Conservation (phyloP, 64 coral and sea anemone species). For the Dendrophyllia cribrosa region DNA sequence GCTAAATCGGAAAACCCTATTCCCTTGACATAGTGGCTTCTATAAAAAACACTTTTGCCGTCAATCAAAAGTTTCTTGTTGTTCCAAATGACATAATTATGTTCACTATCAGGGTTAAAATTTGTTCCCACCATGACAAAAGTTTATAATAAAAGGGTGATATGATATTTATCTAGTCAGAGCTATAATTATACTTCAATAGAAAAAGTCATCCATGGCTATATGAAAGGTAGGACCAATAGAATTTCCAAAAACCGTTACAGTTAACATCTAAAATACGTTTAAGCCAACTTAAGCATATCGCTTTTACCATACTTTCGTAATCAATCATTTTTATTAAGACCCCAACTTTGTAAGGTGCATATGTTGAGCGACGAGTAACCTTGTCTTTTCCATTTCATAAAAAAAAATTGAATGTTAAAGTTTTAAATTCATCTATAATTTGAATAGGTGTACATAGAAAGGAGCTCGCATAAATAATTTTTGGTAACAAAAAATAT, state of each 20-base stretch:
- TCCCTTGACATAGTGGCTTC: no score
- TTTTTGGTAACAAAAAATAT: not conserved
- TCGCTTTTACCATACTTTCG: not conserved
- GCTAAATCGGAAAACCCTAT: no score
- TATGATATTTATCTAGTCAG: not conserved
- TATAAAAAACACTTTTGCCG: not conserved
- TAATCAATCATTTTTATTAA: not conserved
- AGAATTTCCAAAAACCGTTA: not conserved
- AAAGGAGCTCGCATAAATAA: not conserved
- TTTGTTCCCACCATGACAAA: not conserved
- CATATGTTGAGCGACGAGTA: not conserved
- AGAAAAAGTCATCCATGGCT: not conserved
- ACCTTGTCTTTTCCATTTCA: not conserved
- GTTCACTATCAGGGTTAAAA: not conserved
- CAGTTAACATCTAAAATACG: not conserved
- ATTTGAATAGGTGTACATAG: not conserved
- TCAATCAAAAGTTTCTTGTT: not conserved
- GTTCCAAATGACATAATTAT: not conserved
- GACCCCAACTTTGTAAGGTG: not conserved
- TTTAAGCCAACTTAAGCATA: no score
- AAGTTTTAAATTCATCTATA: not conserved
- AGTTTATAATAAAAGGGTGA: not conserved
- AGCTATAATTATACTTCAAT: not conserved
- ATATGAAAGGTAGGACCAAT: not conserved
- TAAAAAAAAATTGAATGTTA: not conserved